These are phyloP conservation scores for Melanaphis sacchari DNA, from an alignment of 1,140 invertebrate species.

Conservation along the genomic window DNA sequence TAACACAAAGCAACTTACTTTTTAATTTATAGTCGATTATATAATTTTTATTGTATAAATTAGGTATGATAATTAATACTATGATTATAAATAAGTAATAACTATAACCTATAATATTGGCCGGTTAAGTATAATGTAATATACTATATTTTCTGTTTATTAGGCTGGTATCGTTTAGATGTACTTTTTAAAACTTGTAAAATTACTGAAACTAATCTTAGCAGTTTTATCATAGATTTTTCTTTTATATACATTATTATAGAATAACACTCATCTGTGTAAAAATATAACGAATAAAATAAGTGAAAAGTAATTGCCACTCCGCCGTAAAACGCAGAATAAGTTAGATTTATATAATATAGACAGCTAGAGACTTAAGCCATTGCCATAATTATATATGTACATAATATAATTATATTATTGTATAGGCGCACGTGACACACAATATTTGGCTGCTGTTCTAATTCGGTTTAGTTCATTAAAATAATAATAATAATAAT, in stretches of 20 bases:
- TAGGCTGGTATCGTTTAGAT: no score
- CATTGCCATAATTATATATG: neutral
- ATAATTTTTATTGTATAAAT: no score
- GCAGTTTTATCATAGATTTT: neutral
- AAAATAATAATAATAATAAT: neutral
- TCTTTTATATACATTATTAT: neutral
- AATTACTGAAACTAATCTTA: neutral
- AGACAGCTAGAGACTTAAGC: neutral
- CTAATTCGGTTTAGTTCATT: neutral
- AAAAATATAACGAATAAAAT: neutral
- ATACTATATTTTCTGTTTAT: no score
- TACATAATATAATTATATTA: neutral
- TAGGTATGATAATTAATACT: no score
- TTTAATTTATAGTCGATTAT: no score
- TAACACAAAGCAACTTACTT: no score
- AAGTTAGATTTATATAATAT: neutral
- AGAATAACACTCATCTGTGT: neutral
- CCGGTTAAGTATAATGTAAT: no score
- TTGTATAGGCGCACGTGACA: neutral
- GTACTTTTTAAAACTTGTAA: neutral
- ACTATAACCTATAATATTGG: no score
- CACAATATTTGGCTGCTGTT: neutral
- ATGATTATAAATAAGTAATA: no score
- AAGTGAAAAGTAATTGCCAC: neutral
- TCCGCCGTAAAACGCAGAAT: neutral